phyloP scores from a whole-genome alignment of 2,888 invertebrate genomes.

The Melanchra persicariae region DNA sequence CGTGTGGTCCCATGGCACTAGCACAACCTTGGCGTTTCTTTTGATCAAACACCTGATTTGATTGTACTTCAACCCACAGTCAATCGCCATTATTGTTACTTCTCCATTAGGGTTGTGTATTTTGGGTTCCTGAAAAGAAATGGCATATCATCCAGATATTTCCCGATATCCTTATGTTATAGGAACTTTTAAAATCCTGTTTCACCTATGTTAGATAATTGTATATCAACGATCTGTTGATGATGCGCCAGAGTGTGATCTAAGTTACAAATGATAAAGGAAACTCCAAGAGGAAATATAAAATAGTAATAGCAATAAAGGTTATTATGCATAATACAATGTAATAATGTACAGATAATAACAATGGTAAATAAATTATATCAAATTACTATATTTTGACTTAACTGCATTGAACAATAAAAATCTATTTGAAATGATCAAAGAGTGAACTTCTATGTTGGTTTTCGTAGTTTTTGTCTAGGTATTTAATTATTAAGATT shows the following conservation, averaged over 20 bases:
- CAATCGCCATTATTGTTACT: constrained; percentile 96
- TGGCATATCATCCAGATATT: background rate
- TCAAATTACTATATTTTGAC: background rate
- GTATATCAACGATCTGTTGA: too few relatives aligned
- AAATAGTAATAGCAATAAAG: too few relatives aligned
- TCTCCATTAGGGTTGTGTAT: constrained; percentile 94
- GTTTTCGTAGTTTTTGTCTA: background rate
- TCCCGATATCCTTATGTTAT: background rate
- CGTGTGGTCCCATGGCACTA: constrained; percentile 97
- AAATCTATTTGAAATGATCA: background rate
- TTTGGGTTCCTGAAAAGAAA: constrained; percentile 88
- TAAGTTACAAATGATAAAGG: too few relatives aligned
- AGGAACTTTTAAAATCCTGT: background rate
- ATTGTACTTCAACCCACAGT: constrained; percentile 99
- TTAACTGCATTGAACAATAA: background rate
- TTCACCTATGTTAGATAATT: too few relatives aligned
- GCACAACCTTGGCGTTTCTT: constrained; percentile 96
- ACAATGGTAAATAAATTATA: too few relatives aligned
- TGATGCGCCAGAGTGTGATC: too few relatives aligned
- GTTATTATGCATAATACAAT: too few relatives aligned
- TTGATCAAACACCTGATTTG: constrained; percentile 97
- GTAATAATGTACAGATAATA: background rate
- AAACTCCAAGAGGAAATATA: background rate
- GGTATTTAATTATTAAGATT: background rate
- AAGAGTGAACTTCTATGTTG: background rate